Evolutionary conservation across 2,113 vertebrate genomes (phyloP).

Genomic region (Catharus bicknelli): DNA sequence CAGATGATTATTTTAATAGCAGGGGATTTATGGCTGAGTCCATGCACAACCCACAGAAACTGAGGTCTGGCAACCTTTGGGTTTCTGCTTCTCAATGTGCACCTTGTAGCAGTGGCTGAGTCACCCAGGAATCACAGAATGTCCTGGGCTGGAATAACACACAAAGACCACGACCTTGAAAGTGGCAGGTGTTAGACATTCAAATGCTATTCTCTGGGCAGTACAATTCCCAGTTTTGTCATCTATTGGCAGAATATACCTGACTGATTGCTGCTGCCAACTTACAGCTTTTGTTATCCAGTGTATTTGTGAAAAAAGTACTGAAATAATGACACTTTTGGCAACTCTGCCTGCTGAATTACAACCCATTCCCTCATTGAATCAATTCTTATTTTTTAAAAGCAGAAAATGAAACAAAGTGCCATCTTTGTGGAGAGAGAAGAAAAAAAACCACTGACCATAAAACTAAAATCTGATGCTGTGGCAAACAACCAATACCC

Average conservation of each 20-base stretch:
- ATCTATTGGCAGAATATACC: background rate
- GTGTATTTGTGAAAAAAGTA: background rate
- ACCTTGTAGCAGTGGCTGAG: background rate
- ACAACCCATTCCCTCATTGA: background rate
- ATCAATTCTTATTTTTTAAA: background rate
- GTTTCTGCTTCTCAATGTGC: background rate
- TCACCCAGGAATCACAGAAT: background rate
- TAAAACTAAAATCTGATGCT: background rate
- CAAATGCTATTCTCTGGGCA: background rate
- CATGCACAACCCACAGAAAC: background rate
- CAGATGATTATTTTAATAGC: background rate
- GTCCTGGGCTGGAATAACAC: background rate
- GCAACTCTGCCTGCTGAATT: background rate
- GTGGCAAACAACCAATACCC: background rate
- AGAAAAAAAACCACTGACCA: background rate
- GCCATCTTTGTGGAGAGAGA: background rate
- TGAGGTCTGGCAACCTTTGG: background rate
- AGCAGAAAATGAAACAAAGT: background rate
- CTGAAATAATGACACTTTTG: background rate
- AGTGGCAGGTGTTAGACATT: background rate
- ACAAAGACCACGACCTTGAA: background rate
- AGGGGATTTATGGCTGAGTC: background rate
- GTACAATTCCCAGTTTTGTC: background rate
- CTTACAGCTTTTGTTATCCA: background rate
- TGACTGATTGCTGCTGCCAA: background rate